A percentile compares a stretch with the other conserved stretches of the same genome.
Conservation (phyloP, 2,113 vertebrate genomes). For the Ptyas mucosa region DNA sequence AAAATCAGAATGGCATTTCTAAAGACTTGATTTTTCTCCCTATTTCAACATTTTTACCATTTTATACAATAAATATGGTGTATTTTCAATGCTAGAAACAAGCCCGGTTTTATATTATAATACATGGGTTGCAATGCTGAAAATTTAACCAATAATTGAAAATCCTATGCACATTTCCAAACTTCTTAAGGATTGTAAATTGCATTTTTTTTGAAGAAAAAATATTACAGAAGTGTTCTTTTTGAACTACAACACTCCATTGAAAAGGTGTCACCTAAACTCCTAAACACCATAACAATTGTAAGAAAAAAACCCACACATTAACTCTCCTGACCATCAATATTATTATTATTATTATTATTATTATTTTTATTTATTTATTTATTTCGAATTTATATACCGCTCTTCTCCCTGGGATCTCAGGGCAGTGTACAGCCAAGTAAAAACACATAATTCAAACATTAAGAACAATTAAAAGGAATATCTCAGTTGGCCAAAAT, state of each 20-base stretch:
- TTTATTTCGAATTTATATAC: no score
- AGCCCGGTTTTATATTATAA: background rate
- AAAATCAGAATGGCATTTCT: background rate
- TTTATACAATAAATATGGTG: background rate
- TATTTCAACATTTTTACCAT: background rate
- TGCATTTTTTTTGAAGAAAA: background rate
- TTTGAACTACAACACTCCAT: background rate
- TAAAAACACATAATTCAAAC: no score
- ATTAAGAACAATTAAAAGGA: no score
- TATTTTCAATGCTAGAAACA: background rate
- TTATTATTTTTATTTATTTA: no score
- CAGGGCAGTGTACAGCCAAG: no score
- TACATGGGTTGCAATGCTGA: background rate
- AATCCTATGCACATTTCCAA: background rate
- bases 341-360: no score
- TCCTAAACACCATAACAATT: background rate
- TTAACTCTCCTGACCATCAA: background rate
- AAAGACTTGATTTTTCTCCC: background rate
- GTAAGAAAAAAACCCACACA: background rate
- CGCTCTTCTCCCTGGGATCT: no score
- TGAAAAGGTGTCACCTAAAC: background rate
- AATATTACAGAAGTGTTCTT: background rate
- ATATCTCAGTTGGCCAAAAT: no score
- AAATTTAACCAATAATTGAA: background rate
- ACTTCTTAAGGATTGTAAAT: background rate